Evolutionary conservation across 2,797 vertebrate species (phyloP), one percentile per base, ranked within the genome.

Genomic region (Rhynchonycteris naso): DNA sequence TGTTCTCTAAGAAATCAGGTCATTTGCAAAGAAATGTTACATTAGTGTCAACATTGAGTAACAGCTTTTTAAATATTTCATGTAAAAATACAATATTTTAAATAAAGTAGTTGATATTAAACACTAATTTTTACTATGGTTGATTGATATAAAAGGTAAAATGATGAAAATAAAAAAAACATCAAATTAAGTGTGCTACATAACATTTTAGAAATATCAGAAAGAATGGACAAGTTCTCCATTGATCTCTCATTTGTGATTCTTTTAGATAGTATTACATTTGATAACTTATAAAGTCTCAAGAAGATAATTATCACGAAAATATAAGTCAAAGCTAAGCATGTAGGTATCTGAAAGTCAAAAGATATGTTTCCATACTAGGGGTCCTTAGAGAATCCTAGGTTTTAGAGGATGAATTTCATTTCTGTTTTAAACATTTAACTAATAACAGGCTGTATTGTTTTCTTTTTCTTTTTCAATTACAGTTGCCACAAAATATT

Each of bases 31-130:
- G 22, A 90, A 74, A 30, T 71, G 38, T 26, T 54, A 58, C 9
- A 82, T 84, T 90, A 58, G 4, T 69, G 35, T 63, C 26, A 6
- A 95, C 61, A 22, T 47, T 47, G 14, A 2, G 18, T 59, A 54
- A 66, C 21, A 83, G 30, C 35, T 92, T 81, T 75, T 80, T 15
- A 85, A 82, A 76, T 56, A 83, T 38, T 91, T 90, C 10, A 96
- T 58, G 22, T 50, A 4, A 72, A 59, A 85, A 22, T 69, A 10
- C 76, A 92, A 43, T 54, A 75, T 68, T 87, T 90, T 56, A 75
- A 85, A 35, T 61, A 61, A 79, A 61, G 1, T 75, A 38, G 19
- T 65, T 79, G 6, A 16, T 79, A 65, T 91, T 90, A 50, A 83
- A 86, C 2, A 89, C 35, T 16, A 78, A 58, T 52, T 84, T 96